Percentiles rank a stretch among this genome's conserved stretches.
phyloP scores from a whole-genome alignment of 2,113 vertebrate genomes.

The Lontra canadensis region DNA sequence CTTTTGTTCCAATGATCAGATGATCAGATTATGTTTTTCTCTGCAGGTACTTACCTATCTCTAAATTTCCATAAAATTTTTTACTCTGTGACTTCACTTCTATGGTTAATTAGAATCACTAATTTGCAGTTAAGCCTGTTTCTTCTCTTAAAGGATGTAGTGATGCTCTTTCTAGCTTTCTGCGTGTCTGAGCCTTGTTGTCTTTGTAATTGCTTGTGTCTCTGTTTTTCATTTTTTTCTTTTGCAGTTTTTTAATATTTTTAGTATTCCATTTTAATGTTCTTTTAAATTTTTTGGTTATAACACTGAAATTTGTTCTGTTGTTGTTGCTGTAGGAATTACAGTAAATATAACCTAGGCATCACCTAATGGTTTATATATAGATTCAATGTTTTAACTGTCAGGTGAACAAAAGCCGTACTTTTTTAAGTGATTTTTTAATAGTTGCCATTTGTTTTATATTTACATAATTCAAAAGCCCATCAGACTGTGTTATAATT shows the following conservation, averaged over 20 bases:
- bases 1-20: not conserved
- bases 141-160: not conserved
- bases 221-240: not conserved
- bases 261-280: not conserved
- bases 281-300: not conserved
- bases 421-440: not conserved
- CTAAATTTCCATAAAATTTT: not conserved
- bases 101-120: not conserved
- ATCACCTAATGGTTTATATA: not conserved
- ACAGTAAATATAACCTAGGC: not conserved
- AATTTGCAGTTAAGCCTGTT: not conserved
- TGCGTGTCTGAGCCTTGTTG: not conserved
- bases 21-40: not conserved
- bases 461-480: not conserved
- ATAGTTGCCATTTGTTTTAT: constrained; percentile 10
- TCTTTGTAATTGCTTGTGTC: not conserved
- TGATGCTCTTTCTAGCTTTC: not conserved
- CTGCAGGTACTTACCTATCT: not conserved
- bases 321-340: not conserved
- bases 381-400: not conserved
- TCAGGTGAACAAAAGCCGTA: not conserved
- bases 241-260: not conserved
- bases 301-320: not conserved
- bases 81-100: not conserved
- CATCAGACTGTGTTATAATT: not conserved